Base-by-base conservation (phyloP, 2,888 invertebrate species). In the Hesperia comma region DNA sequence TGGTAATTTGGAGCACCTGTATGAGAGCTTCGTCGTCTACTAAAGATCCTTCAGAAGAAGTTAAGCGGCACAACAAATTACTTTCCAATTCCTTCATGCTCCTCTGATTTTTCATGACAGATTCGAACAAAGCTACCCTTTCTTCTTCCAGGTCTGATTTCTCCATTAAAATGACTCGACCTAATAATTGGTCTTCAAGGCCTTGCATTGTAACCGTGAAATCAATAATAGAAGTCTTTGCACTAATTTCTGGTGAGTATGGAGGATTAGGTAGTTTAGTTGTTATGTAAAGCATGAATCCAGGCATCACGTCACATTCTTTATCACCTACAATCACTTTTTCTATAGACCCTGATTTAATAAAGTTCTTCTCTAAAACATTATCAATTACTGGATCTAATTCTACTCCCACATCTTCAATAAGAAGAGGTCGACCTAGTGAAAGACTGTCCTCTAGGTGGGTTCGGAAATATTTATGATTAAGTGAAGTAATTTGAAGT, bases 121-220 rank as follows among this genome's bases (percentile, higher is more conserved):
- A 98, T 87, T 98, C 98, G 81, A 99, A 97, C 10, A 99, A 93
- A 8, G 97, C 96, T 0, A 98, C 98, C 63, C 99, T 93, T 86
- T 99, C 99, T 60, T 98, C 97, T 89, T 99, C 99, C 69, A 99
- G 91, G 80, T 99, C 99, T 0, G 98, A 96, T 87, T 99, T 99
- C 85, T 99, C 99, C 96, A 98, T 99, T 17, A 98, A 88, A 80
- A 99, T 99, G 0, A 99, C 99, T 70, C 99, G 94, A 2, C 97
- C 99, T 32, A 99, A 88, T 6, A 99, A 89, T 82, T 99, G 99
- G 87, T 99, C 99, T 88, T 99, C 99, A 33, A 99, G 89, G 10
- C 99, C 99, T 80, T 97, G 95, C 96, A 98, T 98, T 3, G 99
- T 99, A 0, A 99, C 99, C 0, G 99, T 99, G 81, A 99, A 99